Percentiles rank a stretch among this genome's conserved stretches.
Evolutionary conservation across 2,797 vertebrate species (phyloP).

Genomic region (Enteromius paludinosus): DNA sequence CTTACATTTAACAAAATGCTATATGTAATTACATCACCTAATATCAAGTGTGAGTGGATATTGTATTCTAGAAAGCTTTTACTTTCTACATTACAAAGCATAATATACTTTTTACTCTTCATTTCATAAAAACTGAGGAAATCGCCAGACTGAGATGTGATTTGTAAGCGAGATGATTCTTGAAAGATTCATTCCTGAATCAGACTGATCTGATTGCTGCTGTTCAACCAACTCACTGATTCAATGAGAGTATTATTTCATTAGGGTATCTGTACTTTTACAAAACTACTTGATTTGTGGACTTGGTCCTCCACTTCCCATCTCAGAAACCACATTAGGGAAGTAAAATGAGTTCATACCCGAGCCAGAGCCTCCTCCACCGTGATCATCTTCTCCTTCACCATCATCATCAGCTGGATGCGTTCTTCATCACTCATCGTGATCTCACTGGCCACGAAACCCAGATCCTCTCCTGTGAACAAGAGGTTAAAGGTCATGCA

Average conservation of each 20-base stretch:
- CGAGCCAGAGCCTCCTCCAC: slow-evolving; percentile 96
- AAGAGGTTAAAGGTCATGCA: slow-evolving; percentile 6
- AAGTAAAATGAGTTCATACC: slow-evolving; percentile 77
- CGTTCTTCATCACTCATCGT: slow-evolving; percentile 98
- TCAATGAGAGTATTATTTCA: too few relatives aligned
- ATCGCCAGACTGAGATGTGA: background rate
- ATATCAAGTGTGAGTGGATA: too few relatives aligned
- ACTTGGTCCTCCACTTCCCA: background rate
- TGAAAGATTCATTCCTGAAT: background rate
- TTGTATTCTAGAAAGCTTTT: background rate
- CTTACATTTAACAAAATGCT: too few relatives aligned
- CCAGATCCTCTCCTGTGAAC: slow-evolving; percentile 89
- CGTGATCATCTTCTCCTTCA: slow-evolving; percentile 99
- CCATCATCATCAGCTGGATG: slow-evolving; percentile 99
- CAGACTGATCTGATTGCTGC: background rate
- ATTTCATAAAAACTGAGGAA: background rate
- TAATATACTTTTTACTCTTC: background rate
- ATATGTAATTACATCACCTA: too few relatives aligned
- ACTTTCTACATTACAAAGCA: background rate
- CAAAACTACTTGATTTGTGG: background rate
- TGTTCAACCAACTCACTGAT: background rate
- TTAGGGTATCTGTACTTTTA: background rate
- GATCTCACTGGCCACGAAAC: slow-evolving; percentile 97
- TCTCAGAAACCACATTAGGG: background rate
- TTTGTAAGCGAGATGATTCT: too few relatives aligned